Conservation (phyloP, 1,140 invertebrate genomes). For the Ericerus pela region DNA sequence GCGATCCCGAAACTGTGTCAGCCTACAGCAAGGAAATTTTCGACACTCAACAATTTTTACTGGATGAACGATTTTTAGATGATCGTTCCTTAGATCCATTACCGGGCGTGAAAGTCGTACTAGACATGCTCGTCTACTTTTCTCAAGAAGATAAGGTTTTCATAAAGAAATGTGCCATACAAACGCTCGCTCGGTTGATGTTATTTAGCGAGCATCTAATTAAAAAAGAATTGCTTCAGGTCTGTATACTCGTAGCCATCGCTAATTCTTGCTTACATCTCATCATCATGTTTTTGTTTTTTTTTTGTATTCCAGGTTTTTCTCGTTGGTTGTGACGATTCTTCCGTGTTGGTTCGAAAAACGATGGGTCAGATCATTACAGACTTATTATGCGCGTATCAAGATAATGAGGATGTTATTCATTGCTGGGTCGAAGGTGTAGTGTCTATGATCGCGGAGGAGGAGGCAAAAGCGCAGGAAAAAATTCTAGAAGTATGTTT, state of each 20-base stretch:
- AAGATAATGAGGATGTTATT: constrained; percentile 32
- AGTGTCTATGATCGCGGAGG: constrained; percentile 42
- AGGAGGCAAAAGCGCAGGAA: constrained; percentile 42
- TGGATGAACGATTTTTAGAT: not conserved
- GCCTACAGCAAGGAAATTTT: constrained; percentile 15
- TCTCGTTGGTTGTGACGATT: constrained; percentile 38
- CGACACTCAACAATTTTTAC: constrained; percentile 18
- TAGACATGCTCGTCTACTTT: not conserved
- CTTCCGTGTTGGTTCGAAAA: constrained; percentile 38
- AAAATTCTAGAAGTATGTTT: constrained; percentile 37
- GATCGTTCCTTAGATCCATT: not conserved
- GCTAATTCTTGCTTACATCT: too few species aligned
- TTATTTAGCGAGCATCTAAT: not conserved
- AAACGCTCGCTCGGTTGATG: not conserved
- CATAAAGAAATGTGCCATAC: not conserved
- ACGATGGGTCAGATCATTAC: constrained; percentile 39
- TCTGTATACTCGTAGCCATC: too few species aligned
- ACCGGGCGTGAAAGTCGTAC: not conserved
- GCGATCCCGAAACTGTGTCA: not conserved
- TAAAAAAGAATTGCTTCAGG: not conserved
- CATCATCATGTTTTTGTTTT: not conserved
- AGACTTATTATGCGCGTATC: constrained; percentile 35
- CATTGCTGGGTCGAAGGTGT: constrained; percentile 36
- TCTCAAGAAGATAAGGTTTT: constrained; percentile 3
- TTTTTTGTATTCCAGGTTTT: constrained; percentile 31